Evolutionary conservation across 2,888 invertebrate species (phyloP).

Genomic region (Trissolcus japonicus): DNA sequence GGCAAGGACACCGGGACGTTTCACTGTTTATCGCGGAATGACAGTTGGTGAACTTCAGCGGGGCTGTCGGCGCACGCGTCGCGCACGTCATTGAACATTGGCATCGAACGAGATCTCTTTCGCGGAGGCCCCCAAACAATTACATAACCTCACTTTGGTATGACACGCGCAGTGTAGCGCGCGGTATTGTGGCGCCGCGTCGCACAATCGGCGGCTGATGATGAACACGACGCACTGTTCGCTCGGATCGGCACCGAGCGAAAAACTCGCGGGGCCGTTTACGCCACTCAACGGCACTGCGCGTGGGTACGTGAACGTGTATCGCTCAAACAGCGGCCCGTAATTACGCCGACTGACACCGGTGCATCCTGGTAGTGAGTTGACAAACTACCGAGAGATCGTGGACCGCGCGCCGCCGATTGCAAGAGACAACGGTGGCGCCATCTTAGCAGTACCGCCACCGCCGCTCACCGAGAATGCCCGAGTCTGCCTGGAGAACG

Average conservation of each 20-base stretch:
- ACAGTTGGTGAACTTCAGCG: no score
- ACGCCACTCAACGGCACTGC: constrained; percentile 57
- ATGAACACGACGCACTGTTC: constrained; percentile 37
- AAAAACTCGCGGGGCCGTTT: constrained; percentile 61
- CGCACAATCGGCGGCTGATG: constrained; percentile 8
- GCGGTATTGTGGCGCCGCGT: constrained; percentile 17
- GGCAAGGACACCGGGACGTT: no score
- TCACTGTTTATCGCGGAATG: no score
- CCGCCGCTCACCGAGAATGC: constrained; percentile 1
- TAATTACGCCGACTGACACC: constrained; percentile 62
- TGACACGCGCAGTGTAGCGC: constrained; percentile 27
- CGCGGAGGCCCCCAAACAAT: constrained; percentile 55
- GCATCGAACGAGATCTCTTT: constrained; percentile 58
- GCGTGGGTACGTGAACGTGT: constrained; percentile 59
- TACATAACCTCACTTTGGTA: constrained; percentile 62
- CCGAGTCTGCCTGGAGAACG: background rate
- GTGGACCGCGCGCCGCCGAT: constrained; percentile 39
- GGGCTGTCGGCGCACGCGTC: constrained; percentile 28
- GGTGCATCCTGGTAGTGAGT: constrained; percentile 60
- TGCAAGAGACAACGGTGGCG: constrained; percentile 28
- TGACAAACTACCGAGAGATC: constrained; percentile 57
- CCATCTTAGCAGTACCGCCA: constrained; percentile 43
- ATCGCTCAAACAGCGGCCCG: constrained; percentile 64
- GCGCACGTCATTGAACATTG: constrained; percentile 60
- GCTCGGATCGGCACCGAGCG: constrained; percentile 30